phyloP scores from a whole-genome alignment of 2,888 invertebrate genomes.

The Campaea margaritaria region DNA sequence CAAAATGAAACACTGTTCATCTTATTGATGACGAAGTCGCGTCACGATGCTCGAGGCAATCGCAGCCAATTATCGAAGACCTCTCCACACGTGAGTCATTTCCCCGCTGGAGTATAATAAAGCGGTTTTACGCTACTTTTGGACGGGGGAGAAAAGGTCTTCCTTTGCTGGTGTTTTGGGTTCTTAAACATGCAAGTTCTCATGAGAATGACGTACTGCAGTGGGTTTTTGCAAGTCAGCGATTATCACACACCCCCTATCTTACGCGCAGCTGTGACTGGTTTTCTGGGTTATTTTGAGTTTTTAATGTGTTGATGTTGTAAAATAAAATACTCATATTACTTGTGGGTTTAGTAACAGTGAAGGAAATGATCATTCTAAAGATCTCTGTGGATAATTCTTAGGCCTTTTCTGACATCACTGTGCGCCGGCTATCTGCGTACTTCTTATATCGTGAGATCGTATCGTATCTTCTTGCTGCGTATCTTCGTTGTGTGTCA shows the following conservation, averaged over 20 bases:
- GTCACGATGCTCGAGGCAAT: slow-evolving; percentile 20
- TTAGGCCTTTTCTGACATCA: no score
- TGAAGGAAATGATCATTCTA: no score
- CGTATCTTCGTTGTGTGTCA: no score
- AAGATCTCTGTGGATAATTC: no score
- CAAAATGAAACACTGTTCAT: slow-evolving; percentile 37
- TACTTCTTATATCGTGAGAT: no score
- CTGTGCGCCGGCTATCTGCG: no score
- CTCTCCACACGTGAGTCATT: slow-evolving; percentile 17
- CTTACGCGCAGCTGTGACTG: slow-evolving; percentile 20
- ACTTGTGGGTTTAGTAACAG: no score
- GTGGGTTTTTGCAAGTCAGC: slow-evolving; percentile 43
- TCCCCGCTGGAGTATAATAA: background rate
- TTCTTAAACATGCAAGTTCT: slow-evolving; percentile 15
- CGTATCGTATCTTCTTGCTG: no score
- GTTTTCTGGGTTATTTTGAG: slow-evolving; percentile 12
- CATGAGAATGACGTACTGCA: slow-evolving; percentile 38
- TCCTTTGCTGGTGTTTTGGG: slow-evolving; percentile 17
- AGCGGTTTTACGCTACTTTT: background rate
- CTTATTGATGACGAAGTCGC: slow-evolving; percentile 46
- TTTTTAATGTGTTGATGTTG: background rate
- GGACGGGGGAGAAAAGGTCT: slow-evolving; percentile 10
- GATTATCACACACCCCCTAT: slow-evolving; percentile 48
- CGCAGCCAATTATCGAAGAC: slow-evolving; percentile 41
- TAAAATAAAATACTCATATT: background rate